Base-by-base conservation (phyloP, 2,113 vertebrate genomes). In the Turnix velox region DNA sequence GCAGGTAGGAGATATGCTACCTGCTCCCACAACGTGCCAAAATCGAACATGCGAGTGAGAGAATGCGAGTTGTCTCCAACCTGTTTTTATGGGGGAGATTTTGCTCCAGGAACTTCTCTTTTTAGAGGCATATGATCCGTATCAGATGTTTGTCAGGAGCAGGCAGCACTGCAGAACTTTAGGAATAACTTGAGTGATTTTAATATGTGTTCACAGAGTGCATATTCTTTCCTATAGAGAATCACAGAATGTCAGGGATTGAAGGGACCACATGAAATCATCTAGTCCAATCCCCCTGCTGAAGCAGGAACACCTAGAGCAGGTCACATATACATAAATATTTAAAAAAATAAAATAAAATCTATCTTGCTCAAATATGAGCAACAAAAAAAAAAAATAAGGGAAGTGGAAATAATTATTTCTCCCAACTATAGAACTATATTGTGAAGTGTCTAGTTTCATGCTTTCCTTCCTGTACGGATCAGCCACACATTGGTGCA, bases 1-100 rank as follows among this genome's bases (percentile, higher is more conserved):
- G 97, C 97, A 98, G 98, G 97, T 98, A 98, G 95, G 97, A 94
- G 97, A 97, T 98, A 98, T 97, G 97, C 97, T 98, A 98, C 97
- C 98, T 98, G 97, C 97, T 98, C 91, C 96, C 95, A 96, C 97
- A 96, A 98, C 76, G 97, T 98, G 98, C 97, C 97, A 98, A 95
- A 97, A 98, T 95, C 93, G 94, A 97, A 97, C 97, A 96, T 61
- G 93, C 19, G 91, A 94, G 94, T 93, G 95, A 92, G 85, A 86
- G 90, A 97, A 93, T 92, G 95, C 55, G 90, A 97, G 94, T 91
- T 91, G 83, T 96, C 93, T 97, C 89, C 94, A 97, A 97, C 92
- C 96, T 96, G 96, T 96, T 97, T 97, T 97, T 96, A 89, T 89
- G 90, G 17, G 17, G 95, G 92, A 92, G 95, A 93, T 96, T 97